Conservation (phyloP, 2,113 vertebrate genomes). For the Python bivittatus region DNA sequence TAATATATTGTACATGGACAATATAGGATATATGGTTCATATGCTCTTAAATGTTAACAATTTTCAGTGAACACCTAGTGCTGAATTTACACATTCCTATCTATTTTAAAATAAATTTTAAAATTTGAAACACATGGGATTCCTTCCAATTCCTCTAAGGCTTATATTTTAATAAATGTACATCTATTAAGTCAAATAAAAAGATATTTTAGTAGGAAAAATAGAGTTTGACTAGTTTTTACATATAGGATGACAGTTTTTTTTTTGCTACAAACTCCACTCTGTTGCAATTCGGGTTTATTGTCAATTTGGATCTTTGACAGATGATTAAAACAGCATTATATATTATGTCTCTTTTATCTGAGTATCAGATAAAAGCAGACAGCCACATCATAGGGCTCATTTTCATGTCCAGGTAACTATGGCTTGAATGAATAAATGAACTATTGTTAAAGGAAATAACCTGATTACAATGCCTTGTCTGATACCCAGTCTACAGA, state of each 20-base stretch:
- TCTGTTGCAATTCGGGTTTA: neutral
- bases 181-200: neutral
- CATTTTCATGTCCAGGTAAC: too few species aligned
- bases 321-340: neutral
- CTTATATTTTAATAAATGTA: neutral
- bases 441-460: too few species aligned
- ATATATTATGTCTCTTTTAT: neutral
- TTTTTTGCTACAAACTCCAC: neutral
- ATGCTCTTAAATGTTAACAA: neutral
- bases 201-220: neutral
- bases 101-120: neutral
- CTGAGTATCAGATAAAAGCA: neutral
- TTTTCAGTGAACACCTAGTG: neutral
- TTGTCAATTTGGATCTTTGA: neutral
- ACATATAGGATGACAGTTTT: neutral
- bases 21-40: neutral
- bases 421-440: too few species aligned
- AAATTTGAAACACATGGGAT: neutral
- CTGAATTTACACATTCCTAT: neutral
- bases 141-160: neutral
- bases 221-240: neutral
- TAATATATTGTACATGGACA: neutral
- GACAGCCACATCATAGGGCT: too few species aligned
- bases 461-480: too few species aligned
- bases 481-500: too few species aligned